These are phyloP conservation scores for Pseudococcus viburni DNA, from an alignment of 2,888 invertebrate species.

Conservation along the genomic window DNA sequence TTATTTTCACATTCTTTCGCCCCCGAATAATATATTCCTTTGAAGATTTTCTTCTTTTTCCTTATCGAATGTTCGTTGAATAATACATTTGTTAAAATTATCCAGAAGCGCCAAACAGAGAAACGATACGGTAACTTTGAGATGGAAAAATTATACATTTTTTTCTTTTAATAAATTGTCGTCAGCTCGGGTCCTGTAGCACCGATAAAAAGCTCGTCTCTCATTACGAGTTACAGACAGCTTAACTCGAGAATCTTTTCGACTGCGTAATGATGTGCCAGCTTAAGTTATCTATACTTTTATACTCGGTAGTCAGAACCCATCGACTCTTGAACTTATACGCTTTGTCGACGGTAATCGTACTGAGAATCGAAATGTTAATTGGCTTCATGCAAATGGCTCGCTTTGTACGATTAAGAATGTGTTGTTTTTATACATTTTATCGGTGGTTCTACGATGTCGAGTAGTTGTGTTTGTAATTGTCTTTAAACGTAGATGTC, in stretches of 20 bases:
- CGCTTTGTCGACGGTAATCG: neutral
- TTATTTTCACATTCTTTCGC: neutral
- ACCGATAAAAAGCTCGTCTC: neutral
- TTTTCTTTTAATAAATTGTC: neutral
- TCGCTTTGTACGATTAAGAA: neutral
- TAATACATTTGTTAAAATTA: slow-evolving; percentile 30
- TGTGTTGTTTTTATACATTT: neutral
- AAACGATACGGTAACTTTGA: neutral
- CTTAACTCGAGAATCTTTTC: slow-evolving; percentile 17
- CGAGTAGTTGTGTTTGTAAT: too few relatives aligned
- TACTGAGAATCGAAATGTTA: neutral
- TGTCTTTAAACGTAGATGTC: neutral
- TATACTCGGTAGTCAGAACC: neutral
- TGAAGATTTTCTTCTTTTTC: slow-evolving; percentile 7
- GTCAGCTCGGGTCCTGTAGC: neutral
- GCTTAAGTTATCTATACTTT: neutral
- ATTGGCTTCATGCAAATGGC: neutral
- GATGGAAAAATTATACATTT: neutral
- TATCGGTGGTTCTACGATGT: neutral
- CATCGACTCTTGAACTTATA: neutral
- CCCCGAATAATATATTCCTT: slow-evolving; percentile 28
- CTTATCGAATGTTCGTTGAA: slow-evolving; percentile 31
- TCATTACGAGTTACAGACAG: neutral
- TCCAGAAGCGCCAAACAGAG: neutral
- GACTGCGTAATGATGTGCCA: neutral